Evolutionary conservation across 2,888 invertebrate species (phyloP).

Genomic region (Sympetrum striolatum): DNA sequence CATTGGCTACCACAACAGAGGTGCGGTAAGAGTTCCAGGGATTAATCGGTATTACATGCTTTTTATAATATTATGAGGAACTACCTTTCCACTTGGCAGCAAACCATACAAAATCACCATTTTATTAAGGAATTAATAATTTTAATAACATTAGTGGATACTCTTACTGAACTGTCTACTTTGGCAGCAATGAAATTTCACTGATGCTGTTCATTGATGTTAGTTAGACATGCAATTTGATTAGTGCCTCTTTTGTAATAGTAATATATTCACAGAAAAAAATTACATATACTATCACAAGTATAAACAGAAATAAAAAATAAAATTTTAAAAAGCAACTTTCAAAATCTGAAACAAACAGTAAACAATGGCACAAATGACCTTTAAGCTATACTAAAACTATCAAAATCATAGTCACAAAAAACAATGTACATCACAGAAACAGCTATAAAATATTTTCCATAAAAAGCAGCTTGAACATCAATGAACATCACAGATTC

Average conservation of each 20-base stretch:
- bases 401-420: constrained; percentile 23
- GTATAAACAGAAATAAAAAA: background rate
- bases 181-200: constrained; percentile 43
- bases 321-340: background rate
- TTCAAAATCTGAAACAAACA: background rate
- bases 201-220: constrained; percentile 46
- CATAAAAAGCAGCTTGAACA: constrained; percentile 44
- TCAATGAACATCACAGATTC: constrained; percentile 49
- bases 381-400: constrained; percentile 23
- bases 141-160: background rate
- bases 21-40: constrained; percentile 42
- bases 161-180: constrained; percentile 42
- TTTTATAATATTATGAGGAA: background rate
- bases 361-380: background rate
- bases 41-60: constrained; percentile 24
- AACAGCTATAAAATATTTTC: constrained; percentile 31
- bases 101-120: constrained; percentile 1
- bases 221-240: constrained; percentile 40
- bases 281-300: background rate
- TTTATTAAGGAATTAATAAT: background rate
- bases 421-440: background rate
- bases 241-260: constrained; percentile 30
- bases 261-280: constrained; percentile 21
- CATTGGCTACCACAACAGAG: constrained; percentile 45
- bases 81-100: constrained; percentile 17